Conservation (phyloP, 2,113 vertebrate species). For the Lophochroa leadbeateri region DNA sequence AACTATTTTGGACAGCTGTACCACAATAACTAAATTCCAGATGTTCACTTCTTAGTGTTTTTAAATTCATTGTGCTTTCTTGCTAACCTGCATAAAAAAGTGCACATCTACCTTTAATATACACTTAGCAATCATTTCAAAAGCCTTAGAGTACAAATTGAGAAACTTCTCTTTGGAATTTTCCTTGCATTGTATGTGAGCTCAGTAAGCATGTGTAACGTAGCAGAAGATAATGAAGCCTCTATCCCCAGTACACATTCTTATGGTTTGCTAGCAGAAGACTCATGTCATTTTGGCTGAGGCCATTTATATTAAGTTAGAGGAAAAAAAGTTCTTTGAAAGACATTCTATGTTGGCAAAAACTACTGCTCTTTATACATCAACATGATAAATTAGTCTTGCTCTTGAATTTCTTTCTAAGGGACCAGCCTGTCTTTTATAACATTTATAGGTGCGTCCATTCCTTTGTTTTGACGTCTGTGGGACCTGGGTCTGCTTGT, state of each 20-base stretch:
- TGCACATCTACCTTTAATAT: background rate
- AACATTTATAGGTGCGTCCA: background rate
- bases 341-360: background rate
- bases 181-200: background rate
- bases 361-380: background rate
- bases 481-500: fast-evolving
- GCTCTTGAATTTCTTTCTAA: background rate
- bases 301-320: background rate
- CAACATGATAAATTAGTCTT: background rate
- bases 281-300: background rate
- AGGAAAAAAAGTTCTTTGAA: background rate
- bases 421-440: background rate
- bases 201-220: background rate
- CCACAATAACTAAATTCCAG: background rate
- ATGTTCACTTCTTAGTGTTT: background rate
- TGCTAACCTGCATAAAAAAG: background rate
- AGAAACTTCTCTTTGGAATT: background rate
- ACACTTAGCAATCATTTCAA: background rate
- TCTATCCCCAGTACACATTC: background rate
- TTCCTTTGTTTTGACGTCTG: background rate
- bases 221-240: background rate
- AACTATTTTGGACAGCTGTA: background rate
- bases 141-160: background rate
- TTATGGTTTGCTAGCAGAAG: background rate
- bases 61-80: background rate